Percentiles rank a stretch among this genome's conserved stretches.
phyloP scores from a whole-genome alignment of 2,888 invertebrate species.

The Biston stratarius region DNA sequence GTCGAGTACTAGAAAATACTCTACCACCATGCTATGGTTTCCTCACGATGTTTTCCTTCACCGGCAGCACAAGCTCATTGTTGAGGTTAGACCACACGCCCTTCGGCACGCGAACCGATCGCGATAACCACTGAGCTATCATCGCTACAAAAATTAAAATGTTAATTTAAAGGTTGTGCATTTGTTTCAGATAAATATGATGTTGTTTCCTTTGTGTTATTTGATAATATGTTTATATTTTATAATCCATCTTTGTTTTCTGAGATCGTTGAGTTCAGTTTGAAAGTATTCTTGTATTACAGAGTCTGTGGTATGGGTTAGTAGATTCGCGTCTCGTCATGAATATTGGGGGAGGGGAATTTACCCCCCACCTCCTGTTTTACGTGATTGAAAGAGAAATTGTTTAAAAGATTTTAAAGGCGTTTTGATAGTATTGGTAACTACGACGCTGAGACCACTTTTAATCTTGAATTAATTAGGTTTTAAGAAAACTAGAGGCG shows the following conservation, averaged over 20 bases:
- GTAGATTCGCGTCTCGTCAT: slow-evolving; percentile 51
- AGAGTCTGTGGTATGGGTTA: slow-evolving; percentile 59
- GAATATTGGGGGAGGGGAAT: slow-evolving; percentile 62
- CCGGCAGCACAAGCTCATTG: too few species aligned
- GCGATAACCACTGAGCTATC: too few species aligned
- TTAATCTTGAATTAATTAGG: slow-evolving; percentile 30
- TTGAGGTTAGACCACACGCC: too few species aligned
- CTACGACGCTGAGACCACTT: slow-evolving; percentile 30
- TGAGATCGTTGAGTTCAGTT: slow-evolving; percentile 22
- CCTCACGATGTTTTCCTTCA: too few species aligned
- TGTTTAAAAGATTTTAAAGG: slow-evolving; percentile 68
- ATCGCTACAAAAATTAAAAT: too few species aligned
- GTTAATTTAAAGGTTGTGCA: too few species aligned
- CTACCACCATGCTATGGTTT: too few species aligned
- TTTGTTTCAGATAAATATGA: background rate
- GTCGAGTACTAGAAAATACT: too few species aligned
- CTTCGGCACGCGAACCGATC: too few species aligned
- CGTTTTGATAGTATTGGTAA: slow-evolving; percentile 61
- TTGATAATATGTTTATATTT: background rate
- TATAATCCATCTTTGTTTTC: slow-evolving; percentile 20
- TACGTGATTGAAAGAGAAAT: slow-evolving; percentile 81
- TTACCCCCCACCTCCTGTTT: slow-evolving; percentile 65
- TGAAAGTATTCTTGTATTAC: slow-evolving; percentile 39
- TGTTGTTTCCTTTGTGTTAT: too few species aligned
- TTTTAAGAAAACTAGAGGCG: slow-evolving; percentile 5